Percentiles rank a stretch among this genome's conserved stretches.
These are phyloP conservation scores for Pangasius larnaudii DNA, from an alignment of 2,797 vertebrate genomes.

Conservation along the genomic window DNA sequence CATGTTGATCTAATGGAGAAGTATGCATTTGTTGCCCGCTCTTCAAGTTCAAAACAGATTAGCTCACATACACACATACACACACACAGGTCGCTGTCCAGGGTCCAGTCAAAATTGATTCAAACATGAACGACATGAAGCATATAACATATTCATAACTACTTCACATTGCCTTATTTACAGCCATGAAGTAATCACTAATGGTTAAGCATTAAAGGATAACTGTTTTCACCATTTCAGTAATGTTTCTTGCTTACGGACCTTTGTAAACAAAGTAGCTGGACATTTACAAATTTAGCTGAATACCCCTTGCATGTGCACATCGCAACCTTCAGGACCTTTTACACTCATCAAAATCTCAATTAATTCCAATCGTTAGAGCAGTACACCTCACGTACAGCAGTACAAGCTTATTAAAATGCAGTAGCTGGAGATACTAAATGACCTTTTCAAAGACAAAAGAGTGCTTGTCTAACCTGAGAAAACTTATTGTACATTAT, in stretches of 20 bases:
- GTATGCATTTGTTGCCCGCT: not conserved
- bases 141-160: not conserved
- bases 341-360: not conserved
- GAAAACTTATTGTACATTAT: conserved; percentile 12
- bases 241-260: not conserved
- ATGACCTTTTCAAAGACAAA: conserved; percentile 18
- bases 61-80: not conserved
- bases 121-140: not conserved
- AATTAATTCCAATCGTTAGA: not conserved
- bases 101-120: not conserved
- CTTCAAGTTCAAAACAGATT: not conserved
- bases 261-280: not conserved
- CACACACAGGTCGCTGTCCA: not conserved
- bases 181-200: not conserved
- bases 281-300: not conserved
- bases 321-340: not conserved
- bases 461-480: conserved; percentile 24
- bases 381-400: not conserved
- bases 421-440: not conserved
- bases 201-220: not conserved
- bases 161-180: not conserved
- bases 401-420: not conserved
- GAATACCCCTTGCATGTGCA: not conserved
- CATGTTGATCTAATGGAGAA: not conserved
- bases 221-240: not conserved